These are phyloP conservation scores for Nibea albiflora DNA, from an alignment of 2,113 vertebrate genomes.

Conservation along the genomic window DNA sequence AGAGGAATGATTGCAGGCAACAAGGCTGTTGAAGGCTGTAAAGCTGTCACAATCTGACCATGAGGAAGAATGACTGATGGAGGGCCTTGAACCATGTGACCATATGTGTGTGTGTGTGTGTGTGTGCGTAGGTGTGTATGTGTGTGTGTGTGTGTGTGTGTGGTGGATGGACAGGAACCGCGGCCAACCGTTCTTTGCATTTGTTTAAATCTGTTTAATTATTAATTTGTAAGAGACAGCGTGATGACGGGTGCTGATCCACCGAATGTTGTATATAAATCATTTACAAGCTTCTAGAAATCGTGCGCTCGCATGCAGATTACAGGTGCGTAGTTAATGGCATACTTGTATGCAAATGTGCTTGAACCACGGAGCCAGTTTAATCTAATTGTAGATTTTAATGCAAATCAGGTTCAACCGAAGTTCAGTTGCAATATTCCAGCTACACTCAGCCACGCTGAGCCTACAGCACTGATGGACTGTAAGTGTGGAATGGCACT, in stretches of 20 bases:
- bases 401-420: conserved; percentile 27
- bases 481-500: neutral
- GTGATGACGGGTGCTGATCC: too few species aligned
- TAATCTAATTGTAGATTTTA: neutral
- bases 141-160: neutral
- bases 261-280: neutral
- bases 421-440: conserved; percentile 18
- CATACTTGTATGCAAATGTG: conserved; percentile 28
- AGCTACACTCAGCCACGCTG: neutral
- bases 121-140: too few species aligned
- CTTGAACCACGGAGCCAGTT: neutral
- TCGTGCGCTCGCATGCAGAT: neutral
- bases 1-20: conserved; percentile 19
- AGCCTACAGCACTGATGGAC: neutral
- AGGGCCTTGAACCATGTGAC: neutral
- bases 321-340: conserved; percentile 1
- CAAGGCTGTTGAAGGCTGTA: conserved; percentile 30
- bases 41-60: conserved; percentile 36
- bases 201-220: neutral
- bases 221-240: neutral
- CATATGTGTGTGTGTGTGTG: neutral
- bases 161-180: neutral
- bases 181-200: neutral
- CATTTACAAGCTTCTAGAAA: neutral
- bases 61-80: neutral